Conservation (phyloP, 2,888 invertebrate genomes). For the Melinaea menophilus region DNA sequence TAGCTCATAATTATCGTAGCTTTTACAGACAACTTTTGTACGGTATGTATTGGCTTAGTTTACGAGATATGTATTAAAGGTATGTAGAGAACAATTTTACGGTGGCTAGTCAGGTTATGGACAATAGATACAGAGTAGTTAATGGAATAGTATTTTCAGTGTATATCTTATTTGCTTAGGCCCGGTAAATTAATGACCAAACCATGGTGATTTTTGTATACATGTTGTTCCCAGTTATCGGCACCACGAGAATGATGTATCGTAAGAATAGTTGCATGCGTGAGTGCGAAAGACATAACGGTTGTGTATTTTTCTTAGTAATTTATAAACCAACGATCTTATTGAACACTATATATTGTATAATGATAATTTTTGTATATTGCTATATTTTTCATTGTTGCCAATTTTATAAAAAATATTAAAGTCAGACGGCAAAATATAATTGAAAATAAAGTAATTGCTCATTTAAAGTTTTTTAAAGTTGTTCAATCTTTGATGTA, state of each 20-base stretch:
- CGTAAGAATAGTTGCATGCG: conserved; percentile 21
- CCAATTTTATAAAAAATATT: conserved; percentile 49
- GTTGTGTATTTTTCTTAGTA: conserved; percentile 35
- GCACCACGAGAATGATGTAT: conserved; percentile 1
- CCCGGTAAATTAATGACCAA: not conserved
- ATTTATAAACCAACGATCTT: conserved; percentile 29
- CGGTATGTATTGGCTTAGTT: conserved; percentile 52
- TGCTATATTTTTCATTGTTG: conserved; percentile 66
- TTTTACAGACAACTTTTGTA: conserved; percentile 60
- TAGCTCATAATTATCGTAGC: conserved; percentile 65
- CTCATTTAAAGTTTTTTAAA: conserved; percentile 36
- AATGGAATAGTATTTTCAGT: conserved; percentile 6
- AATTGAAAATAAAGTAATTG: conserved; percentile 36
- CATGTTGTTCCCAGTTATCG: not conserved
- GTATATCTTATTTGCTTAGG: conserved; percentile 9
- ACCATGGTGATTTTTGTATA: not conserved
- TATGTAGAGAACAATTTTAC: conserved; percentile 24
- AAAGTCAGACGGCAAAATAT: conserved; percentile 27
- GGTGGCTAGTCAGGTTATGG: conserved; percentile 35
- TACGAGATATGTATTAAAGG: conserved; percentile 29
- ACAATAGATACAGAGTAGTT: conserved; percentile 17
- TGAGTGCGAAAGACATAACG: conserved; percentile 25
- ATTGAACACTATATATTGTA: conserved; percentile 9
- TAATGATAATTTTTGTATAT: conserved; percentile 41
- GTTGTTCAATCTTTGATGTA: conserved; percentile 25